Evolutionary conservation across 64 coral and sea anemone genomes (phyloP), one percentile per base, ranked within the genome.

Genomic region (Actinia equina): DNA sequence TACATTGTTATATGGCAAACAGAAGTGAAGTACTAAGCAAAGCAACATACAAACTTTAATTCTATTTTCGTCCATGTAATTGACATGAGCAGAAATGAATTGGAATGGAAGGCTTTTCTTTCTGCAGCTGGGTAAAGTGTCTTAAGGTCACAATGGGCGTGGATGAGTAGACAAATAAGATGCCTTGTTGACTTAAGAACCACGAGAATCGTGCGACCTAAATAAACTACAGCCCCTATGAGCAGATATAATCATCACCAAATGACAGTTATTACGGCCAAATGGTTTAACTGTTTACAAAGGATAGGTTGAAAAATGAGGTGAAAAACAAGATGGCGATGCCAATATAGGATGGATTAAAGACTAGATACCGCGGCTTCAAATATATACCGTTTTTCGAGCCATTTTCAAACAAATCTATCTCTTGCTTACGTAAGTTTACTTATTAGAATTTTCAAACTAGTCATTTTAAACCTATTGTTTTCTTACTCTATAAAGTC

Each of bases 161-260:
- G 25, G 25, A 74, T 41, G n/a, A 13, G 4, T 15, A 25, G 12
- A 7, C 20, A 41, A 41, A 74, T 74, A 74, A 74, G 30, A n/a
- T 11, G 26, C 20, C 25, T 11, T 74, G 69, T 74, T 74, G 69
- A 74, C 69, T 74, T 74, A 13, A 74, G 5, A 74, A 74, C 69
- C 69, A 74, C 69, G 69, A 74, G 69, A 30, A 74, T 74, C 69
- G 69, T 74, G 69, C 69, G 69, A 27, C 20, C 7, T 69, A n/a
- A 20, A 69, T 69, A 41, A 74, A 15, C 27, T 74, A 30, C 69
- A 26, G 62, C 46, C 4, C 7, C n/a, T 65, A 41, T 11, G 25
- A 41, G 69, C 26, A 16, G 10, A 74, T 26, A 74, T 74, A 74
- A 41, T 14, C 9, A 74, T 74, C 69, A 74, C 10, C 25, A 74